These are phyloP conservation scores for Ectropis grisescens DNA, from an alignment of 1,140 invertebrate species.

Conservation along the genomic window DNA sequence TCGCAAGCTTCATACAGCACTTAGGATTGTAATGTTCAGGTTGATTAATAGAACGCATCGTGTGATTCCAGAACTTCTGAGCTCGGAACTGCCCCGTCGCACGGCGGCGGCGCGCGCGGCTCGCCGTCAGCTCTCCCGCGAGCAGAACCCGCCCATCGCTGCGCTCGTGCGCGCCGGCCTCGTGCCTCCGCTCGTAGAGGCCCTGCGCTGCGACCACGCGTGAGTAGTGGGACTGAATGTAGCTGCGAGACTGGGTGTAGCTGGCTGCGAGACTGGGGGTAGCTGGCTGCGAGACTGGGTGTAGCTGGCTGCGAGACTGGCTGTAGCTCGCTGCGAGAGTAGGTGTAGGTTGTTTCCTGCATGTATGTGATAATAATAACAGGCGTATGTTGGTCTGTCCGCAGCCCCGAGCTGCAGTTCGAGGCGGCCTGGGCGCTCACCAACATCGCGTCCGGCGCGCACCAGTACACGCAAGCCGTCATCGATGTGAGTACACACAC, in stretches of 20 bases:
- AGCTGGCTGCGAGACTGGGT: no score
- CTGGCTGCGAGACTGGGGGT: no score
- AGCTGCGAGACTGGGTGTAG: no score
- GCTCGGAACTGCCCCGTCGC: conserved; percentile 72
- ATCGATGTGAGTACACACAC: conserved; percentile 73
- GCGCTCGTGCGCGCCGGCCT: conserved; percentile 89
- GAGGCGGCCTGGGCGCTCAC: conserved; percentile 98
- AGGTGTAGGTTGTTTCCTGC: no score
- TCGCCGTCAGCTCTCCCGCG: conserved; percentile 91
- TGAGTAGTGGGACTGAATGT: no score
- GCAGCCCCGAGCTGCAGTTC: conserved; percentile 92
- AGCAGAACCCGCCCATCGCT: conserved; percentile 95
- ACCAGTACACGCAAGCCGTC: conserved; percentile 90
- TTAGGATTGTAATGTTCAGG: no score
- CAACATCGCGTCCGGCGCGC: conserved; percentile 97
- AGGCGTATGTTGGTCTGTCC: no score
- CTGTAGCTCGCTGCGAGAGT: no score
- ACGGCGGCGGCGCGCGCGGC: conserved; percentile 81
- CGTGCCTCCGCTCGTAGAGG: conserved; percentile 87
- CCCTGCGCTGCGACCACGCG: conserved; percentile 79
- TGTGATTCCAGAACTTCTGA: conserved; percentile 72
- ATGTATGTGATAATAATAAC: no score
- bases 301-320: no score
- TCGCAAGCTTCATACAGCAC: no score
- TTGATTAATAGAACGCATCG: no score